Conservation (phyloP, 2,113 vertebrate genomes). For the Alces alces region DNA sequence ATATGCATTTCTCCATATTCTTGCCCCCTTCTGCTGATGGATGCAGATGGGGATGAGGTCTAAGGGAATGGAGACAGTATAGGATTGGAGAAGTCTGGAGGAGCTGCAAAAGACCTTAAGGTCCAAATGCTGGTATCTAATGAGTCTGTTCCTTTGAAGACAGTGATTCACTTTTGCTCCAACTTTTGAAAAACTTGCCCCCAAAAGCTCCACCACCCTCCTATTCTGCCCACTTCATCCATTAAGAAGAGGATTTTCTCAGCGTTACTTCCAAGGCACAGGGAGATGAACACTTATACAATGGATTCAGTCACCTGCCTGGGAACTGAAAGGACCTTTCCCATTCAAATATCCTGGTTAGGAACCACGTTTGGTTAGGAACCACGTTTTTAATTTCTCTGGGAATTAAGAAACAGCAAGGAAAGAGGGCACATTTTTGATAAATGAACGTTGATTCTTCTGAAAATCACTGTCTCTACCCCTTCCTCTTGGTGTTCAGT, state of each 20-base stretch:
- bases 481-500: background rate
- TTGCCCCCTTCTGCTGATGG: background rate
- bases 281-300: background rate
- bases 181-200: background rate
- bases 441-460: background rate
- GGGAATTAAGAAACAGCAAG: background rate
- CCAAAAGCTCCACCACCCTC: background rate
- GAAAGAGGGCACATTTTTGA: background rate
- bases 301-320: background rate
- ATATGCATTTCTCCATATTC: background rate
- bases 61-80: background rate
- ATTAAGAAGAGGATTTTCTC: background rate
- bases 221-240: background rate
- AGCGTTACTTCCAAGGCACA: background rate
- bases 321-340: background rate
- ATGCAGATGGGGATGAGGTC: background rate
- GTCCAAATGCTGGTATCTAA: background rate
- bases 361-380: background rate
- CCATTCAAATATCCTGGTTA: background rate
- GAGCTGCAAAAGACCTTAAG: background rate
- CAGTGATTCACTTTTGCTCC: background rate
- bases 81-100: background rate
- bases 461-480: background rate
- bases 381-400: background rate
- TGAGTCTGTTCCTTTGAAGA: background rate